Evolutionary conservation across 2,113 vertebrate genomes (phyloP), one percentile per base, ranked within the genome.

Genomic region (Urocolius indicus): DNA sequence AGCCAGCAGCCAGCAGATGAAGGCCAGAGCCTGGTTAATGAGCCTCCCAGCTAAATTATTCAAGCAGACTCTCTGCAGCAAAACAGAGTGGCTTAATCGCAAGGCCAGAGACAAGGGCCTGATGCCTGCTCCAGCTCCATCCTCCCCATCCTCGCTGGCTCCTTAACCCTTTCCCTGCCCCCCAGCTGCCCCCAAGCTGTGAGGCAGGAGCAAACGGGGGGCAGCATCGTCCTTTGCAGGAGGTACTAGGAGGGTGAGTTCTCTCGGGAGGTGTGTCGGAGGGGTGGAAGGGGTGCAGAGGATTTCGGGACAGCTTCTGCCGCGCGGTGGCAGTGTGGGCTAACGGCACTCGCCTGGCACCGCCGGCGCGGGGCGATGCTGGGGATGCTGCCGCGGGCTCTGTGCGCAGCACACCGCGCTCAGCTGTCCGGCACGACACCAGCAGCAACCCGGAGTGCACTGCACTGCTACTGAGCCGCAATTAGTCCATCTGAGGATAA

Each of bases 11-110:
- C 8, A 15, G 71, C 94, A 95, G 96, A 95, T 16, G 80, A 96
- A 96, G 96, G 95, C 95, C 97, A 97, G 95, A 94, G 59, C 80
- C 76, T 49, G 59, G 55, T 62, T 93, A 93, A 96, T 90, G 96
- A 95, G 71, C 86, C 85, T 94, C 80, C 20, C 71, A 62, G 94
- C 58, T 93, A 89, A 94, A 96, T 93, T 90, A 95, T 92, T 96
- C 83, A 93, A 95, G 82, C 95, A 93, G 94, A 65, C 72, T 72
- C 87, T 84, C 29, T 4, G 7, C 90, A 78, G 85, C 59, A 80
- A 73, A 93, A 84, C 84, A 52, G 71, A 83, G 23, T 1, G 10
- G 63, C 79, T 90, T 90, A 73, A 90, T 89, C 3, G 3, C 55
- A 85, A 80, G 84, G 67, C 79, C 84, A 88, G 83, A 81, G 68